A percentile compares a stretch with the other conserved stretches of the same genome.
phyloP scores from a whole-genome alignment of 2,113 vertebrate genomes.

The Ceratotherium simum region DNA sequence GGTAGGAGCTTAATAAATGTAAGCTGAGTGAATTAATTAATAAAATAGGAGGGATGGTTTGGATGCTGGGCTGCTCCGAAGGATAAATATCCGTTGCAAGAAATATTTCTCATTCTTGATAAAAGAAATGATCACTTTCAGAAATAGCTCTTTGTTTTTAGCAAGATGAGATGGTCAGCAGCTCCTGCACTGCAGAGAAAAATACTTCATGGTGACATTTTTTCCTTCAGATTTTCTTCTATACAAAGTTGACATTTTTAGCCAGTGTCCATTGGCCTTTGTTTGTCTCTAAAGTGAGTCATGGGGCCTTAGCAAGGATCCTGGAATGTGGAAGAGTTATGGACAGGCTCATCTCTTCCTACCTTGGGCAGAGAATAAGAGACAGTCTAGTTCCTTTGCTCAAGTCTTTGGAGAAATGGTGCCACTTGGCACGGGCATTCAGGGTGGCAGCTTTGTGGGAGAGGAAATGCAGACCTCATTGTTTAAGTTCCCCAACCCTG shows the following conservation, averaged over 20 bases:
- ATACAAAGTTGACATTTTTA: slow-evolving; percentile 1
- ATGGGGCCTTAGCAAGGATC: neutral
- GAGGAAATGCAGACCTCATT: neutral
- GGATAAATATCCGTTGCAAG: neutral
- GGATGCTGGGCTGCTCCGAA: neutral
- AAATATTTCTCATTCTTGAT: neutral
- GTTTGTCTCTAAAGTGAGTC: neutral
- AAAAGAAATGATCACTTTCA: neutral
- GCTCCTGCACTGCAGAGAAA: neutral
- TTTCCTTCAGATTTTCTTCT: neutral
- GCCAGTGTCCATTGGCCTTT: neutral
- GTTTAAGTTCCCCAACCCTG: neutral
- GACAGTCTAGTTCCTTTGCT: neutral
- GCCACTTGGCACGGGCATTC: too few relatives aligned
- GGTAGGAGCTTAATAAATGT: neutral
- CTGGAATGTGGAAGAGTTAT: neutral
- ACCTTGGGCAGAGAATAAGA: neutral
- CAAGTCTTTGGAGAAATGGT: neutral
- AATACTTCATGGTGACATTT: neutral
- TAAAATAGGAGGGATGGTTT: neutral
- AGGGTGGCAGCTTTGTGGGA: neutral
- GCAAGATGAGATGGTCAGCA: neutral
- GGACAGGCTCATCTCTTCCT: neutral
- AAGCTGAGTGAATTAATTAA: neutral
- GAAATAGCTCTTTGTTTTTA: neutral